A percentile compares a stretch with the other conserved stretches of the same genome.
phyloP scores from a whole-genome alignment of 2,888 invertebrate species.

The Athalia cordata region DNA sequence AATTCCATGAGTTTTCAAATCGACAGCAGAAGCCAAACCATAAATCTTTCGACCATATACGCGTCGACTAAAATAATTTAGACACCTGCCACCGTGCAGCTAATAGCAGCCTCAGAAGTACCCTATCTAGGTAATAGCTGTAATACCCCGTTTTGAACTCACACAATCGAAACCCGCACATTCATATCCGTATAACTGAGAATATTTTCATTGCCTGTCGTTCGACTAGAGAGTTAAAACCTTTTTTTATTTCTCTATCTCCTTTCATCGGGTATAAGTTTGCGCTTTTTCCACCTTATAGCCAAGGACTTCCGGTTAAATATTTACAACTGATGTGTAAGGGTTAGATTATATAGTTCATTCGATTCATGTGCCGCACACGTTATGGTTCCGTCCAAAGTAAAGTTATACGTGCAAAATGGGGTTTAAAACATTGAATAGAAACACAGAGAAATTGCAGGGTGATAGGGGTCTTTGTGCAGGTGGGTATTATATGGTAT shows the following conservation, averaged over 20 bases:
- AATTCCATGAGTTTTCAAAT: neutral
- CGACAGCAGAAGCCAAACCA: constrained; percentile 38
- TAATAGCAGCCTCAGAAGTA: neutral
- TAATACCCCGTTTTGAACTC: neutral
- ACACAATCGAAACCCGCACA: constrained; percentile 24
- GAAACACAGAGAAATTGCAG: too few relatives aligned
- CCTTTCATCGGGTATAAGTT: too few relatives aligned
- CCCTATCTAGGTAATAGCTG: constrained; percentile 14
- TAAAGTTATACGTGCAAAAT: constrained; percentile 31
- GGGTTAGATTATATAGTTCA: constrained; percentile 11
- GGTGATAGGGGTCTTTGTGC: too few relatives aligned
- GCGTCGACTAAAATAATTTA: constrained; percentile 34
- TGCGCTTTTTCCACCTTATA: too few relatives aligned
- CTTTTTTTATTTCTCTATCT: constrained; percentile 34
- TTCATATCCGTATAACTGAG: neutral
- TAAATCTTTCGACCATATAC: constrained; percentile 14
- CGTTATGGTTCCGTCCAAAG: neutral
- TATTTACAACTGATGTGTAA: constrained; percentile 4
- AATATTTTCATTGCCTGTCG: too few relatives aligned
- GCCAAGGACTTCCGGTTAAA: constrained; percentile 30
- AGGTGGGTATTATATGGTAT: too few relatives aligned
- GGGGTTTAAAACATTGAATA: constrained; percentile 21
- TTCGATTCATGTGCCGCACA: neutral
- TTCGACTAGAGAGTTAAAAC: neutral
- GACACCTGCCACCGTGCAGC: constrained; percentile 31